These are phyloP conservation scores for Scleropages formosus DNA, from an alignment of 2,797 vertebrate genomes.

Conservation along the genomic window DNA sequence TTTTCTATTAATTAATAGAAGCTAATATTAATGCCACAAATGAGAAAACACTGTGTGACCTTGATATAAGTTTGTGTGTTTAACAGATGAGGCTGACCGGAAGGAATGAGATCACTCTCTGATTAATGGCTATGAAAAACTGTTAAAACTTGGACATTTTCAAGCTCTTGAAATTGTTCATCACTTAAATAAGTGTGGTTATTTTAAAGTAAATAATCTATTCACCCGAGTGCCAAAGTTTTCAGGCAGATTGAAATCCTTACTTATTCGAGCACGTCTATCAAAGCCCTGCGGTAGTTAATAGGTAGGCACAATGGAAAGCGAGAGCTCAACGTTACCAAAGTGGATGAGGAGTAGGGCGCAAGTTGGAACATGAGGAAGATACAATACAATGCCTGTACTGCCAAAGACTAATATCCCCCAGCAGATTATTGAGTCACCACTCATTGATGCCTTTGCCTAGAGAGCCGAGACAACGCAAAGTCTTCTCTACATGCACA, in stretches of 20 bases:
- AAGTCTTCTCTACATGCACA: conserved; percentile 29
- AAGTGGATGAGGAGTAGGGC: neutral
- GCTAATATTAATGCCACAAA: neutral
- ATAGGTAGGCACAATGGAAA: neutral
- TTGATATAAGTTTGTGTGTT: no score
- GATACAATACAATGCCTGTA: neutral
- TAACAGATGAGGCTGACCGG: no score
- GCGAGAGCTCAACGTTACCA: neutral
- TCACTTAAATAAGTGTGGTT: neutral
- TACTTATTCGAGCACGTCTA: no score
- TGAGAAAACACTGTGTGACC: neutral
- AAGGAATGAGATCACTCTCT: no score
- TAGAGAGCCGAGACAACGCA: conserved; percentile 5
- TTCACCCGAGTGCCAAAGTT: no score
- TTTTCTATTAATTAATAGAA: neutral
- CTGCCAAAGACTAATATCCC: neutral
- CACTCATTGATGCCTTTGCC: conserved; percentile 34
- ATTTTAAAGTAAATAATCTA: neutral
- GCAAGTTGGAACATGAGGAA: neutral
- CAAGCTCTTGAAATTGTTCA: neutral
- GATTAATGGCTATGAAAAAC: no score
- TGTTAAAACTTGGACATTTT: no score
- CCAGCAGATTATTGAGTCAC: conserved; percentile 53
- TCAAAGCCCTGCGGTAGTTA: no score
- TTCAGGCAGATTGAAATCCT: no score